Conservation (phyloP, 2,797 vertebrate genomes). For the Rhodeus uyekii region DNA sequence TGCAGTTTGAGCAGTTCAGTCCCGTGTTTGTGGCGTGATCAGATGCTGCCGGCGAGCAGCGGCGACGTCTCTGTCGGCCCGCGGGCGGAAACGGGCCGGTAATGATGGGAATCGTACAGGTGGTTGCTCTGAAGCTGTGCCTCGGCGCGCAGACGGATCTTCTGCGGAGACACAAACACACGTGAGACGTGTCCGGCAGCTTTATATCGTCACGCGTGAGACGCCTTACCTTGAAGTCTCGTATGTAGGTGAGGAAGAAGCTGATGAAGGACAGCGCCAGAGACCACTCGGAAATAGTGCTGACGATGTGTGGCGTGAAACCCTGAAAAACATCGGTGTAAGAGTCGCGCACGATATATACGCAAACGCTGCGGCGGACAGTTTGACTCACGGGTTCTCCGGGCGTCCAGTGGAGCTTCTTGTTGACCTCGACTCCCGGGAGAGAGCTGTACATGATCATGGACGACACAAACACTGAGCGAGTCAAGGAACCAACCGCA, state of each 20-base stretch:
- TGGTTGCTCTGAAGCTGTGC: slow-evolving; percentile 77
- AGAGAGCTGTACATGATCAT: slow-evolving; percentile 82
- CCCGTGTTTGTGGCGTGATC: no score
- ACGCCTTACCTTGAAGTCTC: slow-evolving; percentile 89
- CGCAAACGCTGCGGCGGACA: neutral
- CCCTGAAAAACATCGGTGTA: slow-evolving; percentile 71
- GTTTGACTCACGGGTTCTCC: slow-evolving; percentile 79
- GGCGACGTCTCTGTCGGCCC: slow-evolving; percentile 71
- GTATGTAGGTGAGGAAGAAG: slow-evolving; percentile 93
- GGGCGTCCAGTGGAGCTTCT: slow-evolving; percentile 87
- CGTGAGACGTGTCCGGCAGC: neutral
- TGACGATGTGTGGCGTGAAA: slow-evolving; percentile 84
- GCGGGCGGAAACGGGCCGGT: slow-evolving; percentile 45
- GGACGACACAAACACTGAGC: slow-evolving; percentile 87
- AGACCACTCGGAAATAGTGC: slow-evolving; percentile 89
- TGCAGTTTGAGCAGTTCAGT: no score
- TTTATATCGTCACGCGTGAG: fast-evolving
- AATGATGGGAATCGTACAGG: slow-evolving; percentile 73
- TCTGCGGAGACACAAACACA: slow-evolving; percentile 68
- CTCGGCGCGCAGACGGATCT: slow-evolving; percentile 82
- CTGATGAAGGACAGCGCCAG: slow-evolving; percentile 90
- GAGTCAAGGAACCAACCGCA: slow-evolving; percentile 14
- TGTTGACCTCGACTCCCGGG: slow-evolving; percentile 75
- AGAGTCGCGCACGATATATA: neutral
- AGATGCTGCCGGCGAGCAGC: slow-evolving; percentile 79